Evolutionary conservation across 2,113 vertebrate species (phyloP).

Genomic region (pig (Sus scrofa)): DNA sequence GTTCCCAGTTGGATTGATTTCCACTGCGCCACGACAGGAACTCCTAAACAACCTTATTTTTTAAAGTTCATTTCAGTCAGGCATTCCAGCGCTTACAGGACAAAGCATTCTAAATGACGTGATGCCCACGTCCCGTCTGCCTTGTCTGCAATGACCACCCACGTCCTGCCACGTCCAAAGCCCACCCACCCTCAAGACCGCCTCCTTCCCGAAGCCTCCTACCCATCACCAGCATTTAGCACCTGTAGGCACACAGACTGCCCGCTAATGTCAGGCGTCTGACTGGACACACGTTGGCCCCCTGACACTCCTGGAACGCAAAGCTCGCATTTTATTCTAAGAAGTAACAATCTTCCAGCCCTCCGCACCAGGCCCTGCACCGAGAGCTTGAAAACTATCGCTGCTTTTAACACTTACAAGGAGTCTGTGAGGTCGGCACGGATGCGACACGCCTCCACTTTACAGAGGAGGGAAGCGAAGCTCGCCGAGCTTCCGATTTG

Average conservation of each 20-base stretch:
- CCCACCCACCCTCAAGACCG: background rate
- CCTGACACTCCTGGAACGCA: background rate
- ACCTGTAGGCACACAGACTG: background rate
- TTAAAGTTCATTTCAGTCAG: slow-evolving; percentile 10
- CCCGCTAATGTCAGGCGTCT: background rate
- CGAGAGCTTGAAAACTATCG: background rate
- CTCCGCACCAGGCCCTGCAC: background rate
- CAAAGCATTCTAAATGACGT: background rate
- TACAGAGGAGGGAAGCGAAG: background rate
- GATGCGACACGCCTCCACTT: background rate
- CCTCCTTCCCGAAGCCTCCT: background rate
- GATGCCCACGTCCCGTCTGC: background rate
- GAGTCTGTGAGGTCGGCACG: background rate
- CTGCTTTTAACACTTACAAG: background rate
- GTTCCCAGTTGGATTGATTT: no score
- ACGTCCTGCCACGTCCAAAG: background rate
- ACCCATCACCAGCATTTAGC: background rate
- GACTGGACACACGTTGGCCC: background rate
- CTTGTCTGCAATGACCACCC: background rate
- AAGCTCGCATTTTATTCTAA: background rate
- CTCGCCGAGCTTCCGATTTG: background rate
- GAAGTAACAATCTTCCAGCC: background rate
- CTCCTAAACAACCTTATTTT: background rate
- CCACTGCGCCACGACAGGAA: no score
- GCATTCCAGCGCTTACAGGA: background rate